phyloP scores from a whole-genome alignment of 2,888 invertebrate genomes.

The Eristalis tenax region DNA sequence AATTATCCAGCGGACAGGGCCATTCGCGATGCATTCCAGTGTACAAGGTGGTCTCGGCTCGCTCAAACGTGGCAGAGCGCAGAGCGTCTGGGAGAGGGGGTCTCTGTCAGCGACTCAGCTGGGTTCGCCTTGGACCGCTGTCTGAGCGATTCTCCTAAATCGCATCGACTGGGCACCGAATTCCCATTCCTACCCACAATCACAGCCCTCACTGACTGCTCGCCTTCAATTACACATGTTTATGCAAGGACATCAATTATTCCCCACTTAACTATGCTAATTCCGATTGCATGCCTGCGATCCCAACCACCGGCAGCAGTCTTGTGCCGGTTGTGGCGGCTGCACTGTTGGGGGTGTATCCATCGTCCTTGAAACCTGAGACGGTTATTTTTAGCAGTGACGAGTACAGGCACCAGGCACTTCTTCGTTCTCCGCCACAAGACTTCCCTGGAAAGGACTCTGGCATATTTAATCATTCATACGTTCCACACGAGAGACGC shows the following conservation, averaged over 20 bases:
- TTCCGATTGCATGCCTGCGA: not conserved
- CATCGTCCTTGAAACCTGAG: not conserved
- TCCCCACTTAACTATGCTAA: constrained; percentile 6
- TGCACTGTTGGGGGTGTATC: not conserved
- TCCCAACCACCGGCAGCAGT: not conserved
- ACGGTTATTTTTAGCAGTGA: not conserved
- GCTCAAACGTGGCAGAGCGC: too few relatives aligned
- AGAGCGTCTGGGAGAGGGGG: too few relatives aligned
- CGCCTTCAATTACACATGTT: not conserved
- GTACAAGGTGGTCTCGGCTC: too few relatives aligned
- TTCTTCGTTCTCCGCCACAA: not conserved
- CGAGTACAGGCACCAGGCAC: not conserved
- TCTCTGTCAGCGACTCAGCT: too few relatives aligned
- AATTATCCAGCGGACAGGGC: not conserved
- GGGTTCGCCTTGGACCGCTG: too few relatives aligned
- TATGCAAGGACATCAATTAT: constrained; percentile 11
- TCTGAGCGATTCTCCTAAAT: too few relatives aligned
- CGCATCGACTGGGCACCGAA: too few relatives aligned
- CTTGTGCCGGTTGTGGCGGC: not conserved
- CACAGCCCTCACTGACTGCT: not conserved
- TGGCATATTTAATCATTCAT: not conserved
- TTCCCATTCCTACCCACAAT: not conserved
- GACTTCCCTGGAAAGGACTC: not conserved
- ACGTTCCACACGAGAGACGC: not conserved
- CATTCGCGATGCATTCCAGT: too few relatives aligned